A percentile compares a stretch with the other conserved stretches of the same genome.
phyloP scores from a whole-genome alignment of 2,888 invertebrate genomes.

The Myopa testacea region DNA sequence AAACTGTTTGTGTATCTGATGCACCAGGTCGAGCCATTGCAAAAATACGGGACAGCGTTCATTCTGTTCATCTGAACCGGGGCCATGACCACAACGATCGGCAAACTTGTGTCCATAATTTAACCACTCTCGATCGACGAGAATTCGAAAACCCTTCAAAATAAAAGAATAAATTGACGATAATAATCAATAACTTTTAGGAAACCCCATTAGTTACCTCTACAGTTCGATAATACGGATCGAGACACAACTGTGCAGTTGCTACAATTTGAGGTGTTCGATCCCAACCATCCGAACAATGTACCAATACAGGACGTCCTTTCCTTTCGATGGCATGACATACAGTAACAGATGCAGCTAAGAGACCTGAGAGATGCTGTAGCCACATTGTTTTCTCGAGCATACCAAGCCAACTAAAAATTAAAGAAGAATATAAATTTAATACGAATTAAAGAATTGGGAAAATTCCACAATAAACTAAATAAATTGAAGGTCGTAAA shows the following conservation, averaged over 20 bases:
- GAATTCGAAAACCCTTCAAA: slow-evolving; percentile 87
- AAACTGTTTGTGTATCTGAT: slow-evolving; percentile 89
- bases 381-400: slow-evolving; percentile 94
- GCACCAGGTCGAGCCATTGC: slow-evolving; percentile 97
- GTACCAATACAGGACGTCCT: slow-evolving; percentile 91
- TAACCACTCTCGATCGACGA: slow-evolving; percentile 97
- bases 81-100: slow-evolving; percentile 89
- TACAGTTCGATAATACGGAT: slow-evolving; percentile 93
- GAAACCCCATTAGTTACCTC: slow-evolving; percentile 72
- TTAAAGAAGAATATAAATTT: slow-evolving; percentile 46
- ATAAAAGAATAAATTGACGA: not conserved
- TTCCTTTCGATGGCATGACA: slow-evolving; percentile 84
- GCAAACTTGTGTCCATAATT: slow-evolving; percentile 99
- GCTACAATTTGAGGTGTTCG: slow-evolving; percentile 97
- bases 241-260: slow-evolving; percentile 89
- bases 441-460: not conserved
- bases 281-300: slow-evolving; percentile 99
- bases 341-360: slow-evolving; percentile 84
- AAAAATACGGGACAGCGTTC: slow-evolving; percentile 97
- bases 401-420: slow-evolving; percentile 85
- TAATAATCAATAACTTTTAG: slow-evolving; percentile 3
- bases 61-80: slow-evolving; percentile 87
- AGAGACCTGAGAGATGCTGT: slow-evolving; percentile 86
- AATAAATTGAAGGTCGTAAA: no score
- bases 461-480: no score